Evolutionary conservation across 2,888 invertebrate species (phyloP), one percentile per base, ranked within the genome.

Genomic region (Drosophila neonasuta): DNA sequence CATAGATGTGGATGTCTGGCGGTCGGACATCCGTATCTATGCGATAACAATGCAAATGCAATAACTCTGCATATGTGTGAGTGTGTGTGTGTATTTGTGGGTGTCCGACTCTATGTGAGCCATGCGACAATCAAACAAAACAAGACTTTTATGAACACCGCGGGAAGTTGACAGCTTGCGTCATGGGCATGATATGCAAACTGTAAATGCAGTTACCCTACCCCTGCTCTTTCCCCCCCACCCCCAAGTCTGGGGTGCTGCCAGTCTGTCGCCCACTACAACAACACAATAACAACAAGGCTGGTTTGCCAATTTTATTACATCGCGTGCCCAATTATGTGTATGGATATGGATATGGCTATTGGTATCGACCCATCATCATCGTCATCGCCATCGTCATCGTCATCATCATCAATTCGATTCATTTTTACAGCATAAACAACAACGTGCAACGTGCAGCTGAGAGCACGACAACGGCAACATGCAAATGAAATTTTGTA

Each of bases 81-180:
- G 17, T 7, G 13, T 15, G 3, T 41, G 36, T 36, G 4, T 11
- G 36, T 36, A n/a, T 32, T 32, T 36, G 36, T n/a, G 36, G 36
- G 46, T 50, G 29, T 66, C 45, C 61, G 49, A 39, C 59, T 70
- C 49, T 60, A 32, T 51, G 56, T 57, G 57, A 48, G 63, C 54
- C 61, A 56, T 60, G 75, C 71, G 73, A 77, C 79, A 80, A 77
- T 74, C 82, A 83, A 84, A 84, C 82, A 82, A 80, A 80, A 79
- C 82, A 79, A 82, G 77, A 80, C 75, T 87, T 88, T 88, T 88
- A 82, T 87, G 82, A 82, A 84, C 79, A 88, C 82, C 88, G 87
- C 88, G 88, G 88, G 80, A 88, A 88, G 87, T 83, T 87, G 88
- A 88, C 88, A 88, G 88, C 88, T 87, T 88, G 88, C 82, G 77